phyloP scores from a whole-genome alignment of 2,113 vertebrate species.

The Pundamilia nyererei region DNA sequence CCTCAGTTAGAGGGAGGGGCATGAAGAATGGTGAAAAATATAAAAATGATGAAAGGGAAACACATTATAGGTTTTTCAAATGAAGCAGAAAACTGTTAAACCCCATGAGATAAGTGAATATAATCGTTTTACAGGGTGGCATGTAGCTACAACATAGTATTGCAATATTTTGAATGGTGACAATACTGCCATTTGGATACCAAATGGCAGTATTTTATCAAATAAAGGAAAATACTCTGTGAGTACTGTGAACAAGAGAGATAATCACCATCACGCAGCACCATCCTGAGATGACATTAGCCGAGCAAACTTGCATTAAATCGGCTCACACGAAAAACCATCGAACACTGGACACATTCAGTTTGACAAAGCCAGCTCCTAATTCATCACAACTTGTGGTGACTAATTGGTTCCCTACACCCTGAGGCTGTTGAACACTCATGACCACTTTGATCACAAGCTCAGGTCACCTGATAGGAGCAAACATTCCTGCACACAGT shows the following conservation, averaged over 20 bases:
- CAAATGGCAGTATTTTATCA: background rate
- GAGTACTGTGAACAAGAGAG: background rate
- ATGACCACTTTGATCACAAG: background rate
- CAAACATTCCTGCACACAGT: background rate
- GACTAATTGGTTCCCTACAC: background rate
- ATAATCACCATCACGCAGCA: background rate
- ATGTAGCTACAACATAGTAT: background rate
- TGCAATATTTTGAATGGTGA: background rate
- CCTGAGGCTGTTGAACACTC: background rate
- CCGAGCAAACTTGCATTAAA: background rate
- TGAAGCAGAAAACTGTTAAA: rapidly evolving
- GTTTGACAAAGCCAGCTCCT: rapidly evolving
- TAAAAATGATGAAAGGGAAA: rapidly evolving
- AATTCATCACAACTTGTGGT: background rate
- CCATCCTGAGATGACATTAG: background rate
- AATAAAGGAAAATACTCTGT: background rate
- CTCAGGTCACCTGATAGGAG: background rate
- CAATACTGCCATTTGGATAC: background rate
- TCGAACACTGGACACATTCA: background rate
- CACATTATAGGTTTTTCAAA: background rate
- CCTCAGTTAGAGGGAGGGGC: rapidly evolving
- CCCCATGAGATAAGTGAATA: background rate
- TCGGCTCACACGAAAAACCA: background rate
- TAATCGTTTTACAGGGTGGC: rapidly evolving
- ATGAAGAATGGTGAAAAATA: background rate